Conservation (phyloP, 1,140 invertebrate species). For the Drosophila pruinosa region DNA sequence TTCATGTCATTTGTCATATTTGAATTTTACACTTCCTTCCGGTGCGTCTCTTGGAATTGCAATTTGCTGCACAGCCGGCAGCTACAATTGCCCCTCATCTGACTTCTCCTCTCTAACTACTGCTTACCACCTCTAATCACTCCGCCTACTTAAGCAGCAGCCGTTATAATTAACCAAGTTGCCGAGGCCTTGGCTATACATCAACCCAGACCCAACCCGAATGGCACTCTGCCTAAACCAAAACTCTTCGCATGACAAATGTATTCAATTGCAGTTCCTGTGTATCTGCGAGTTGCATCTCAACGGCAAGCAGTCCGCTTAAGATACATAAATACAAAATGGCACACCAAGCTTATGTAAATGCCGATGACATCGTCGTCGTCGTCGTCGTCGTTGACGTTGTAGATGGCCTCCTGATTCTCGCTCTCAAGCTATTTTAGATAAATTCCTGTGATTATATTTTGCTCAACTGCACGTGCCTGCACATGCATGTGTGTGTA, state of each 20-base stretch:
- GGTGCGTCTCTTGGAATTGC: conserved; percentile 72
- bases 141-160: conserved; percentile 47
- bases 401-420: conserved; percentile 20
- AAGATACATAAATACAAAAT: conserved; percentile 55
- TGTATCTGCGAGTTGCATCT: conserved; percentile 68
- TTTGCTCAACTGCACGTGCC: conserved; percentile 75
- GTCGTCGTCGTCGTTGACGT: conserved; percentile 10
- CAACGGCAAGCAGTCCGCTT: conserved; percentile 12
- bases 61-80: conserved; percentile 51
- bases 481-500: conserved; percentile 10
- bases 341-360: conserved; percentile 69
- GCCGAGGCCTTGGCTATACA: conserved; percentile 32
- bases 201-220: conserved; percentile 7
- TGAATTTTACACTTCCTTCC: conserved; percentile 81
- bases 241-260: conserved; percentile 64
- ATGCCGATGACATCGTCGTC: conserved; percentile 38
- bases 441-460: conserved; percentile 78
- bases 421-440: conserved; percentile 59
- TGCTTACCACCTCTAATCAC: conserved; percentile 47
- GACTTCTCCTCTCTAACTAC: not conserved
- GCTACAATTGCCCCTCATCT: conserved; percentile 8
- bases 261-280: conserved; percentile 79
- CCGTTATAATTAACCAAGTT: conserved; percentile 79
- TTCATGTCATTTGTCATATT: conserved; percentile 81
- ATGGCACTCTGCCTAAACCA: not conserved